These are phyloP conservation scores for Glyphotaelius pellucidus DNA, from an alignment of 2,888 invertebrate species.

Conservation along the genomic window DNA sequence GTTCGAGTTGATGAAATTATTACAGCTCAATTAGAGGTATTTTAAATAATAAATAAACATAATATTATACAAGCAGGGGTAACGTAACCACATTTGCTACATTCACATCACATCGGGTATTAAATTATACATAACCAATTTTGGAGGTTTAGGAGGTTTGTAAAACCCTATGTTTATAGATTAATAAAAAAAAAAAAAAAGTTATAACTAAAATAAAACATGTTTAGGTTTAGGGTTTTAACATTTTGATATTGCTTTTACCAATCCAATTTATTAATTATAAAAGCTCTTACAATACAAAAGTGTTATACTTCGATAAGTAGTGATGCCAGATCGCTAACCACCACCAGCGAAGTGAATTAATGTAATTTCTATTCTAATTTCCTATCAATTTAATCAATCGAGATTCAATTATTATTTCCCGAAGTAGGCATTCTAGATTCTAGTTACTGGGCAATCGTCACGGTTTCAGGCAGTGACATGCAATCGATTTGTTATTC, in stretches of 20 bases:
- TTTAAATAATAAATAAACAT: no score
- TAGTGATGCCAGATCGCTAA: background rate
- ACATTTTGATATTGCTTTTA: background rate
- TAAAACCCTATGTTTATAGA: no score
- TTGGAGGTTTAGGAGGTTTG: background rate
- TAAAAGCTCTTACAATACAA: background rate
- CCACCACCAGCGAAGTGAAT: no score
- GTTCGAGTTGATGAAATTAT: background rate
- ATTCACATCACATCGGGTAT: no score
- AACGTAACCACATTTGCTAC: no score
- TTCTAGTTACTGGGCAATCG: background rate
- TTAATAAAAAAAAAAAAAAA: no score
- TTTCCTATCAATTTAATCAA: background rate
- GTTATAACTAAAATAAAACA: no score
- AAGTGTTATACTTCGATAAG: background rate
- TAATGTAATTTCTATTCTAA: background rate
- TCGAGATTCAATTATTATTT: constrained; percentile 8
- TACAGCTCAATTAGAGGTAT: background rate
- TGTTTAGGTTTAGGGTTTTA: background rate
- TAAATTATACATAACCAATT: background rate
- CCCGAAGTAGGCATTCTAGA: background rate
- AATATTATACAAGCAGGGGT: no score
- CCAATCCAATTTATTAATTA: background rate
- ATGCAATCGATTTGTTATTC: constrained; percentile 31
- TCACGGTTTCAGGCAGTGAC: background rate